Percentiles rank a stretch among this genome's conserved stretches.
These are phyloP conservation scores for Lycocerus yunnanus DNA, from an alignment of 2,888 invertebrate genomes.

Conservation along the genomic window DNA sequence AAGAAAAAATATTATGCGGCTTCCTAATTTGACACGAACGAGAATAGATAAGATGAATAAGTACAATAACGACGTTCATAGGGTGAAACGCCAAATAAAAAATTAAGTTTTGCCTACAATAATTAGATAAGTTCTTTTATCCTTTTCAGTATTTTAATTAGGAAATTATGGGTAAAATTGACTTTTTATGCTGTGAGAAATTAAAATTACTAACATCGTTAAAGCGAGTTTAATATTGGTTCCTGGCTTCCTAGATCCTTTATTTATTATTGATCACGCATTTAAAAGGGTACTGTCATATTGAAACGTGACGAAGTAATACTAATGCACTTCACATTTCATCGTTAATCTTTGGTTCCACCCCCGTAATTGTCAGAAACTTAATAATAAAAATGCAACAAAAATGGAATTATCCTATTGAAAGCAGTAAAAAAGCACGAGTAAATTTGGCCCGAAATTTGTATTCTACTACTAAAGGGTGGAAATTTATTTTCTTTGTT, in stretches of 20 bases:
- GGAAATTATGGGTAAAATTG: neutral
- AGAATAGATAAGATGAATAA: conserved; percentile 22
- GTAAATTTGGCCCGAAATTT: neutral
- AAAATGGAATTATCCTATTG: neutral
- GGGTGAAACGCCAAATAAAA: neutral
- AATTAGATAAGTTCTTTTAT: neutral
- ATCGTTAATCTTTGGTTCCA: neutral
- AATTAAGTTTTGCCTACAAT: neutral
- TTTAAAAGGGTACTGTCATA: neutral
- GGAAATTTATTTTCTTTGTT: neutral
- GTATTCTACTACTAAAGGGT: neutral
- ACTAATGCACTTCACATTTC: neutral
- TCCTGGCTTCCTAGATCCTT: no score
- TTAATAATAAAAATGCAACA: neutral
- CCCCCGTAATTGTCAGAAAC: neutral
- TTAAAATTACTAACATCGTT: neutral
- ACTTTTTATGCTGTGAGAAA: no score
- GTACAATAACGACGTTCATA: conserved; percentile 30
- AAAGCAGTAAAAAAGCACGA: neutral
- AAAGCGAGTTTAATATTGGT: neutral
- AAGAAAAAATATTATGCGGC: conserved; percentile 35
- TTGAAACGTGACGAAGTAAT: neutral
- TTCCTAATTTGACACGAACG: conserved; percentile 31
- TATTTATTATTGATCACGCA: neutral
- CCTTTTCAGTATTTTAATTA: neutral